These are phyloP conservation scores for Thalassoma bifasciatum DNA, from an alignment of 2,113 vertebrate genomes.

Conservation along the genomic window DNA sequence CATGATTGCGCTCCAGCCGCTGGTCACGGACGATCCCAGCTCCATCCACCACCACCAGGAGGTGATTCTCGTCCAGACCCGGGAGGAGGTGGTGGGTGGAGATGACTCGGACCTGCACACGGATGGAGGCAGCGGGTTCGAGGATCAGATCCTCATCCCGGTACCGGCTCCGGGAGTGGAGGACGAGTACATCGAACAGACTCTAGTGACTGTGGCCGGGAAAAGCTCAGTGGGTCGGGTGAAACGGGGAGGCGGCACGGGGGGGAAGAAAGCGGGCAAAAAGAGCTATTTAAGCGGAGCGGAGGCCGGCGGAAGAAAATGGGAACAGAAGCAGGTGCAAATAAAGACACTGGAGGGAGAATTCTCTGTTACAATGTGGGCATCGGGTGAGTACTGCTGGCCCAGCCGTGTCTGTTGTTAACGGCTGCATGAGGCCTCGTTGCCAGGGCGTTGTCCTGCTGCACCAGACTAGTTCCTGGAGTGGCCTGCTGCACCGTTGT, in stretches of 20 bases:
- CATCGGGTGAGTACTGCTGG: constrained; percentile 88
- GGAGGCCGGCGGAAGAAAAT: constrained; percentile 92
- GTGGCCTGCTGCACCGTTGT: constrained; percentile 29
- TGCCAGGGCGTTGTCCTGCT: constrained; percentile 83
- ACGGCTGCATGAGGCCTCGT: constrained; percentile 76
- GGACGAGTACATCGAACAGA: constrained; percentile 97
- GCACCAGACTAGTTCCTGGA: constrained; percentile 76
- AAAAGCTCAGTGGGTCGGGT: constrained; percentile 90
- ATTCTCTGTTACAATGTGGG: constrained; percentile 99
- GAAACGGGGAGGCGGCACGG: constrained; percentile 89
- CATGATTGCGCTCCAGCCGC: constrained; percentile 97
- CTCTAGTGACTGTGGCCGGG: constrained; percentile 93
- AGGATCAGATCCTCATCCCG: constrained; percentile 98
- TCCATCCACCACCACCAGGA: constrained; percentile 93
- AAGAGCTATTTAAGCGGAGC: constrained; percentile 92
- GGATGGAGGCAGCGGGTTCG: constrained; percentile 89
- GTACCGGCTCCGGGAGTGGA: constrained; percentile 93
- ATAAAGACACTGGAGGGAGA: constrained; percentile 99
- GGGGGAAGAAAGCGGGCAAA: constrained; percentile 94
- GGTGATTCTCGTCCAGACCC: constrained; percentile 97
- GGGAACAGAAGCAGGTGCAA: constrained; percentile 99
- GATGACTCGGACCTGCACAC: constrained; percentile 94
- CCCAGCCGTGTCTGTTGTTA: constrained; percentile 48
- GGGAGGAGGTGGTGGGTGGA: constrained; percentile 97
- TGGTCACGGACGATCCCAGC: constrained; percentile 92